Base-by-base conservation (phyloP, 2,888 invertebrate genomes). In the Lasioglossum oenotherae region DNA sequence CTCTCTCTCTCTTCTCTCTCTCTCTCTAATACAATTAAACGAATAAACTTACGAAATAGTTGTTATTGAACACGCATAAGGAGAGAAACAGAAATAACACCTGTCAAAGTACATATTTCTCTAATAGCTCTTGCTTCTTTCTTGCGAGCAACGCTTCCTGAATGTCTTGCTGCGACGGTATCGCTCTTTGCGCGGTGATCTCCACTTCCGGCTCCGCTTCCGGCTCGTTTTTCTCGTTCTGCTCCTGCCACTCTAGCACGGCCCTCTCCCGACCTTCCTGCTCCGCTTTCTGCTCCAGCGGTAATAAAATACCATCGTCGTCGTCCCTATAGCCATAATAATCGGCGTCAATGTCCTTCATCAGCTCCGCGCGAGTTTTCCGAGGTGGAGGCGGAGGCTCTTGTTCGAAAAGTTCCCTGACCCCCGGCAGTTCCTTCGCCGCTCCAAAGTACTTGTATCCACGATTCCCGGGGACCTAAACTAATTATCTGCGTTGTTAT, bases 401-500 rank as follows among this genome's bases (percentile, higher is more conserved):
- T 94, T 99, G 99, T 94, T 99, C 99, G 96, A 99, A 99, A 53
- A 99, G 95, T 95, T 99, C 99, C 74, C 99, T 96, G 2, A 99
- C 99, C 44, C 99, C 97, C 80, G 99, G 99, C 90, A 99, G 96
- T 95, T 99, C 99, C 95, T 99, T 99, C 0, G 99, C 99, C 35
- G 99, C 99, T 57, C 99, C 99, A 95, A 99, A 99, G 95, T 99
- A 99, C 95, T 99, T 99, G 95, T 99, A 99, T 0, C 99, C 99
- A 89, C 98, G 97, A 95, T 99, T 99, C 23, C 99, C 99, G 0
- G 99, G 99, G 0, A 99, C 99, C 95, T 95, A 46, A 46, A 35
- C 2, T 0, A 57, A 78, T 80, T 49, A 4, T 76, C 44, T 60
- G 14, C 14, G 73, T 8, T 53, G 78, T 79, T 53, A 16, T 1